Percentiles rank a stretch among this genome's conserved stretches.
Evolutionary conservation across 2,113 vertebrate species (phyloP).

Genomic region (Thamnaconus septentrionalis): DNA sequence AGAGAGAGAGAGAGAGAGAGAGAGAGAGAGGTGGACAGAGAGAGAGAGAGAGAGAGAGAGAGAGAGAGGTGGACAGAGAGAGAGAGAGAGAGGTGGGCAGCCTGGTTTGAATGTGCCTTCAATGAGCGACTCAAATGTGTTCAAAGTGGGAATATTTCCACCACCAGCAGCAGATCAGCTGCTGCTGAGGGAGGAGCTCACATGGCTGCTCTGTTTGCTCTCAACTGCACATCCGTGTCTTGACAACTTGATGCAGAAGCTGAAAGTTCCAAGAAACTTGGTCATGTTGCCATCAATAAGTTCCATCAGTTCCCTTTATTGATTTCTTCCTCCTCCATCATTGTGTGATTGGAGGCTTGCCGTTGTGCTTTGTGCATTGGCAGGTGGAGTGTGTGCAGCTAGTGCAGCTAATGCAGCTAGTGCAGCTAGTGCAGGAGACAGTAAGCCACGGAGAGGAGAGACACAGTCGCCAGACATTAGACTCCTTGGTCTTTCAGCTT

Average conservation of each 20-base stretch:
- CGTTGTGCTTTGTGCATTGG: too few relatives aligned
- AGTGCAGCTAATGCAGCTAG: not conserved
- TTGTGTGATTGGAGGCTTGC: too few relatives aligned
- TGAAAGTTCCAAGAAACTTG: too few relatives aligned
- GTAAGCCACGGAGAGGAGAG: conserved; percentile 7
- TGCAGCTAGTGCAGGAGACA: not conserved
- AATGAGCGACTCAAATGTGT: conserved; percentile 63
- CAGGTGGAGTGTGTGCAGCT: too few relatives aligned
- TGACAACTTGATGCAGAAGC: too few relatives aligned
- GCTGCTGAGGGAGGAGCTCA: conserved; percentile 32
- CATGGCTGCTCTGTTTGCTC: conserved; percentile 47
- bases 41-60: not conserved
- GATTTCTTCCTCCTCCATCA: too few relatives aligned
- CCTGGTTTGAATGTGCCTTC: conserved; percentile 66
- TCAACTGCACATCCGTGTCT: too few relatives aligned
- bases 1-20: not conserved
- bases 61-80: conserved; percentile 1
- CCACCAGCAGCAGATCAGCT: conserved; percentile 29
- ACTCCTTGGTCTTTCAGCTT: conserved; percentile 50
- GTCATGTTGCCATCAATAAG: too few relatives aligned
- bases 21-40: too few relatives aligned
- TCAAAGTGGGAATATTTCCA: conserved; percentile 50
- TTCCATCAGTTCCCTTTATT: too few relatives aligned
- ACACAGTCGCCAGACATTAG: conserved; percentile 44
- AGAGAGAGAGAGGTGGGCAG: not conserved